Conservation (phyloP, 1,140 invertebrate species). For the Xylocopa sonorina region DNA sequence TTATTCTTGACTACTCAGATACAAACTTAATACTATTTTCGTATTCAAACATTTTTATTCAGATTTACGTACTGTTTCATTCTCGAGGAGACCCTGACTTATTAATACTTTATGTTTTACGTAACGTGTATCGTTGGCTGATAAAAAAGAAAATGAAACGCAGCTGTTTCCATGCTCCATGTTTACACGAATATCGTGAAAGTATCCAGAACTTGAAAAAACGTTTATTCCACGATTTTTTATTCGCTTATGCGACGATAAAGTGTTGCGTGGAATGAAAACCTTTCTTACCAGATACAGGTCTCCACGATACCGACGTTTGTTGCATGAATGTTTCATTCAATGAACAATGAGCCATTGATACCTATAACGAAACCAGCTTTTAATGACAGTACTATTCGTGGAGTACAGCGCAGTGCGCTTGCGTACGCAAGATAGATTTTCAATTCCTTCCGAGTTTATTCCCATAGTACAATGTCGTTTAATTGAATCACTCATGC, state of each 20-base stretch:
- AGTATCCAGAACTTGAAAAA: background rate
- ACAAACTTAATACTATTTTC: conserved; percentile 10
- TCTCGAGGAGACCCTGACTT: background rate
- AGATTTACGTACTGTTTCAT: background rate
- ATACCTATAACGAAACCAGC: background rate
- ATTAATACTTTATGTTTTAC: conserved; percentile 1
- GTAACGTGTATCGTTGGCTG: background rate
- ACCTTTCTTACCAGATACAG: background rate
- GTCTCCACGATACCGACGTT: conserved; percentile 34
- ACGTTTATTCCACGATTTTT: background rate
- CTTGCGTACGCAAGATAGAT: background rate
- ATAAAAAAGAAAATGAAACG: background rate
- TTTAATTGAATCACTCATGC: too few species aligned
- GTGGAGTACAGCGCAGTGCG: background rate
- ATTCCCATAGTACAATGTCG: background rate
- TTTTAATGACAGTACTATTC: background rate
- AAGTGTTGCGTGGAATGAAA: too few species aligned
- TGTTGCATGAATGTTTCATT: conserved; percentile 13
- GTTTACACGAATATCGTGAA: background rate
- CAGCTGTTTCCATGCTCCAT: background rate
- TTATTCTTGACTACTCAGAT: background rate
- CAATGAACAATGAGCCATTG: background rate
- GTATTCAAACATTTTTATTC: background rate
- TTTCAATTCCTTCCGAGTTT: background rate
- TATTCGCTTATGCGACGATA: background rate